These are phyloP conservation scores for Diachasmimorpha longicaudata DNA, from an alignment of 1,140 invertebrate genomes.

Conservation along the genomic window DNA sequence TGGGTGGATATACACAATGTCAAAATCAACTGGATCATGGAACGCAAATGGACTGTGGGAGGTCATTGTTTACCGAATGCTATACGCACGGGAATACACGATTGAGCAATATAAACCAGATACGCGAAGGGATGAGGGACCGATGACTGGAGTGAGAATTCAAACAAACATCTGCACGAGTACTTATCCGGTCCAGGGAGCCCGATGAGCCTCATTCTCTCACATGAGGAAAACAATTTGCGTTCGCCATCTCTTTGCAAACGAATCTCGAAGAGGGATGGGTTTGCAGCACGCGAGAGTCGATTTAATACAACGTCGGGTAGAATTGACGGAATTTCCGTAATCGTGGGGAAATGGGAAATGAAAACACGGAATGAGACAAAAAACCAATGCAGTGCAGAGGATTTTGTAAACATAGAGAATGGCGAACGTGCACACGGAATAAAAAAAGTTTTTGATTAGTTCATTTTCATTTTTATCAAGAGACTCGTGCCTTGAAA, in stretches of 20 bases:
- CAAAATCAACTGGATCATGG: conserved; percentile 2
- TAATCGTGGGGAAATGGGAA: neutral
- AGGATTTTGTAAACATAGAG: neutral
- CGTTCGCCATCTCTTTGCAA: neutral
- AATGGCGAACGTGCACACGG: too few species aligned
- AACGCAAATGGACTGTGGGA: conserved; percentile 9
- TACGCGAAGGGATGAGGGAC: neutral
- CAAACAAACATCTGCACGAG: neutral
- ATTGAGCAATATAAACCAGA: neutral
- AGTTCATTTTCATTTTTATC: too few species aligned
- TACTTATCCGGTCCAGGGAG: conserved; percentile 20
- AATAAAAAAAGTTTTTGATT: too few species aligned
- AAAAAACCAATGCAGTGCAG: neutral
- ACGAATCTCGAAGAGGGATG: conserved; percentile 1
- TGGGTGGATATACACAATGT: conserved; percentile 16
- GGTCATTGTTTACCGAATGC: conserved; percentile 1
- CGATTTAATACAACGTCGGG: conserved; percentile 1
- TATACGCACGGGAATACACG: neutral
- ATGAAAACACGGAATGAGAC: neutral
- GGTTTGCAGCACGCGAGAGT: conserved; percentile 14
- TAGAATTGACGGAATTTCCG: conserved; percentile 2
- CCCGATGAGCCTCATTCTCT: conserved; percentile 1
- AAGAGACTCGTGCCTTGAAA: too few species aligned
- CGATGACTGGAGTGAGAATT: neutral
- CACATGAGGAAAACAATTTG: conserved; percentile 17